Conservation (phyloP, 1,140 invertebrate genomes). For the Scylla paramamosain region DNA sequence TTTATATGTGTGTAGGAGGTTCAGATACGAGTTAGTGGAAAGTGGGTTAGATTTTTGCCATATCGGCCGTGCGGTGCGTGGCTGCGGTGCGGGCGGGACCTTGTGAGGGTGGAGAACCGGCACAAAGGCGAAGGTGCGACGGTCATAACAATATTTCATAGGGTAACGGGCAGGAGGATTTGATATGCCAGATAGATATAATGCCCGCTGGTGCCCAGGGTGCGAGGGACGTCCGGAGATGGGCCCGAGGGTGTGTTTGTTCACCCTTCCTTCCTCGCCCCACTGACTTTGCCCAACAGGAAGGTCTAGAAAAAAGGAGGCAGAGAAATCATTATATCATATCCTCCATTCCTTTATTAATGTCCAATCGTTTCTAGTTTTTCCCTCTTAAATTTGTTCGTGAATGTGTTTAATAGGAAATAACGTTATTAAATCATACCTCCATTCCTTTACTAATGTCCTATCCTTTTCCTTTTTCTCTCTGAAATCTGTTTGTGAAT, state of each 20-base stretch:
- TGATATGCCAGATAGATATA: slow-evolving; percentile 73
- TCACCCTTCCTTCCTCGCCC: slow-evolving; percentile 38
- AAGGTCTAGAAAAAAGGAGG: background rate
- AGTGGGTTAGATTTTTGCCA: background rate
- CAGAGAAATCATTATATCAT: background rate
- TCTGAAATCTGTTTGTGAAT: too few species aligned
- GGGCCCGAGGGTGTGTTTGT: slow-evolving; percentile 9
- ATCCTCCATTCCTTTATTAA: background rate
- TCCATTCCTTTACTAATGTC: background rate
- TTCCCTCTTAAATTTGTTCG: too few species aligned
- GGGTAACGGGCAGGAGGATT: slow-evolving; percentile 71
- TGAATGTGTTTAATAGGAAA: too few species aligned
- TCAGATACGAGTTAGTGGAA: background rate
- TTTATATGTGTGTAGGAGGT: background rate
- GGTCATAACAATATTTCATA: slow-evolving; percentile 73
- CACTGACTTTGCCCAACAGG: background rate
- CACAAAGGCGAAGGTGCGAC: slow-evolving; percentile 63
- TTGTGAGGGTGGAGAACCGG: slow-evolving; percentile 43
- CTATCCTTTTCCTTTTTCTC: too few species aligned
- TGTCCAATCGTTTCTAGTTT: too few species aligned
- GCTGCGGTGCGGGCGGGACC: background rate
- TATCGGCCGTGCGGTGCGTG: slow-evolving; percentile 18
- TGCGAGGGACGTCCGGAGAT: slow-evolving; percentile 16
- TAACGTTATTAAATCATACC: background rate
- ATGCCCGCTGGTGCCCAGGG: slow-evolving; percentile 65